Percentiles rank a stretch among this genome's conserved stretches.
Conservation (phyloP, 2,113 vertebrate species). For the Megatriorchis doriae region DNA sequence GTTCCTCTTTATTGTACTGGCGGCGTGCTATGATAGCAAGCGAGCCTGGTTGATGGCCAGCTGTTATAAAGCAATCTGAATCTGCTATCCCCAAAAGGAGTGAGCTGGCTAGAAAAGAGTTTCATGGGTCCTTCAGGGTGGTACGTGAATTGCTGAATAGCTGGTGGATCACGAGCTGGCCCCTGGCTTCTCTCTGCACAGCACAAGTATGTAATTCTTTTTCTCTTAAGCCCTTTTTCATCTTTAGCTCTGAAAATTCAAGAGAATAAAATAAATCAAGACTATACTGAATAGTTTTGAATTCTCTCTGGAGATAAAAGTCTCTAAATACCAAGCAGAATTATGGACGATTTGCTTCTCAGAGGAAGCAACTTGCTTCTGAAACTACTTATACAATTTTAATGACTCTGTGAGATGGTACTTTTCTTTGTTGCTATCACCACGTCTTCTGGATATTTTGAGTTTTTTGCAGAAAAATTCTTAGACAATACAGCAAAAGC, state of each 20-base stretch:
- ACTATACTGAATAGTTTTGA: not conserved
- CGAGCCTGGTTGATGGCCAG: not conserved
- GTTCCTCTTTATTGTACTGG: not conserved
- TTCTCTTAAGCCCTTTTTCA: not conserved
- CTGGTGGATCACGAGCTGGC: not conserved
- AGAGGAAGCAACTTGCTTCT: slow-evolving; percentile 4
- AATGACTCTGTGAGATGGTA: not conserved
- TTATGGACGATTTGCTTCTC: slow-evolving; percentile 49
- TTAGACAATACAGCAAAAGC: slow-evolving; percentile 7
- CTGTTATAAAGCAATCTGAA: not conserved
- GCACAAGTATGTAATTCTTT: not conserved
- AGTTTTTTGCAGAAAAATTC: not conserved
- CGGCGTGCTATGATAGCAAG: not conserved
- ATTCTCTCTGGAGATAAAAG: slow-evolving; percentile 39
- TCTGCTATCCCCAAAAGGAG: not conserved
- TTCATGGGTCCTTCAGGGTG: not conserved
- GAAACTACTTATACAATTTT: slow-evolving; percentile 36
- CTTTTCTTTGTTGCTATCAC: not conserved
- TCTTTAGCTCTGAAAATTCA: not conserved
- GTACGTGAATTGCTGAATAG: not conserved
- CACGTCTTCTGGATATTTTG: not conserved
- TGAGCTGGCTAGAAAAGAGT: not conserved
- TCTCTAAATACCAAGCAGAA: slow-evolving; percentile 47
- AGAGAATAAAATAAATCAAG: slow-evolving; percentile 33
- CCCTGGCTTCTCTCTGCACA: not conserved